Evolutionary conservation across 2,888 invertebrate species (phyloP), one percentile per base, ranked within the genome.

Genomic region (Cactoblastis cactorum): DNA sequence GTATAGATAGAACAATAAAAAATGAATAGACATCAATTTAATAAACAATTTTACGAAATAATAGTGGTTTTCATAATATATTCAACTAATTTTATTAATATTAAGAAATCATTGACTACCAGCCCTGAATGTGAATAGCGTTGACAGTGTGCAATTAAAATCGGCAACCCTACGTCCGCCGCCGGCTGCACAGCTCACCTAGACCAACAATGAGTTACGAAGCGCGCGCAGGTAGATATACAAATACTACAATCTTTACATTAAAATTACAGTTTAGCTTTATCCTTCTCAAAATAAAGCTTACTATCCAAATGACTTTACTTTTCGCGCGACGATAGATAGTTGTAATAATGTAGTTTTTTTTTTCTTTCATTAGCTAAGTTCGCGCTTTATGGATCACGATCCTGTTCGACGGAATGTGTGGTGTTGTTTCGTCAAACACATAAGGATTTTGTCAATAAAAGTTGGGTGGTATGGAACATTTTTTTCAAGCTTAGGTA

Each of bases 381-480:
- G 87, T 88, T 88, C 82, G 86, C 83, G 83, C 85, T 85, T 80
- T 84, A 77, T 77, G 83, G 82, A 86, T 85, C 86, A 83, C 83
- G 87, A 80, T 77, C 76, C 80, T 77, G 86, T 83, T 76, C 74
- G 70, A 72, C 73, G 74, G 77, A 85, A n/a, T 83, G 80, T 81
- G 79, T 77, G 74, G 76, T 81, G 82, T 87, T 87, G 85, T 87
- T 86, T 88, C 79, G 82, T 80, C 81, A 79, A 80, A 83, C 80
- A 82, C 78, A 83, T 82, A 80, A 80, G 83, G 80, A 75, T 83
- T 81, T 77, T 79, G 80, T 82, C 82, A 85, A 84, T 84, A 86
- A 80, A 82, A 71, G 69, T 67, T 79, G 82, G 81, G 83, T 80
- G 83, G 81, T 69, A 67, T 71, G 57, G 53, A 6, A 8, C 15